Conservation (phyloP, 2,888 invertebrate species). For the Atrina japonica region DNA sequence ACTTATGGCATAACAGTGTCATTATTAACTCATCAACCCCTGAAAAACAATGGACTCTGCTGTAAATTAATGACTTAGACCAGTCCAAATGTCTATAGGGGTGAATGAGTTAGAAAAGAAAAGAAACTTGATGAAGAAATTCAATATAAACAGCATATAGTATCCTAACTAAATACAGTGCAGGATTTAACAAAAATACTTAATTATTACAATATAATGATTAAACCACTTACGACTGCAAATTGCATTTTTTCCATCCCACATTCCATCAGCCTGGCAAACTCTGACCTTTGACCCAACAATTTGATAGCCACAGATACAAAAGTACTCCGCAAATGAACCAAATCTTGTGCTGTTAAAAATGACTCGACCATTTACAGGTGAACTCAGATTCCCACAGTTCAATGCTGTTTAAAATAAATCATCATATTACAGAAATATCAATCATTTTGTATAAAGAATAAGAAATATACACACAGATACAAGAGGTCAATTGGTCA, state of each 20-base stretch:
- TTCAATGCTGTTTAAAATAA: conserved; percentile 54
- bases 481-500: too few relatives aligned
- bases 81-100: too few relatives aligned
- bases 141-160: too few relatives aligned
- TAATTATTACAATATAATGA: too few relatives aligned
- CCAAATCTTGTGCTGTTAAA: conserved; percentile 49
- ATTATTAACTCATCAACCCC: too few relatives aligned
- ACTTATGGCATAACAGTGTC: too few relatives aligned
- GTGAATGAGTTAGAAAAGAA: too few relatives aligned
- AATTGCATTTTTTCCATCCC: conserved; percentile 60
- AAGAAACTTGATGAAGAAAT: too few relatives aligned
- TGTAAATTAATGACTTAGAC: too few relatives aligned
- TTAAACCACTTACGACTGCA: conserved; percentile 68
- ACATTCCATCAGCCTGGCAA: conserved; percentile 59
- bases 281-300: conserved; percentile 52
- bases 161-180: too few relatives aligned
- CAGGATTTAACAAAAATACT: too few relatives aligned
- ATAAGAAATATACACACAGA: neutral
- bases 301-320: conserved; percentile 64
- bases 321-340: conserved; percentile 58
- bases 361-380: conserved; percentile 54
- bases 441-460: neutral
- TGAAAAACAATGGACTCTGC: too few relatives aligned
- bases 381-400: conserved; percentile 57
- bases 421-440: neutral